Evolutionary conservation across 2,888 invertebrate species (phyloP).

Genomic region (Poecilobothrus nobilitatus): DNA sequence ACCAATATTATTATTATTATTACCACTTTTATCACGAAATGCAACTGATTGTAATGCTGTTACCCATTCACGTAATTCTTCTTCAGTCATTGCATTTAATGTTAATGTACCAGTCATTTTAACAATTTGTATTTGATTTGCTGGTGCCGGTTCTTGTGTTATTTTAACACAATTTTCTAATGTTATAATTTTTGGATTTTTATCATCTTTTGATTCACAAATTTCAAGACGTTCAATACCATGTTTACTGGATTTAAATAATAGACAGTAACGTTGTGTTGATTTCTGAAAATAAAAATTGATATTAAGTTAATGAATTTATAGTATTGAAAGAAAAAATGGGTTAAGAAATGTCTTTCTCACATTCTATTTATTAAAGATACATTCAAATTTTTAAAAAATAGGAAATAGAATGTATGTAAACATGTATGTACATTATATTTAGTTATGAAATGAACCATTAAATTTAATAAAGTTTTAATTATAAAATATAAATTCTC

Average conservation of each 20-base stretch:
- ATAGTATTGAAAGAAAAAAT: neutral
- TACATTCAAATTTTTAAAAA: no score
- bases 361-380: no score
- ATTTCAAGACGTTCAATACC: slow-evolving; percentile 80
- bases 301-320: no score
- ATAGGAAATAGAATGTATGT: no score
- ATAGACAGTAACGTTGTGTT: slow-evolving; percentile 53
- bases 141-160: slow-evolving; percentile 53
- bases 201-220: slow-evolving; percentile 70
- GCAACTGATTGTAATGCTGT: slow-evolving; percentile 71
- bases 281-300: slow-evolving; percentile 59
- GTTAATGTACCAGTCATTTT: slow-evolving; percentile 64
- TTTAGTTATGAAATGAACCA: no score
- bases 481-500: no score
- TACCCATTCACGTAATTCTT: slow-evolving; percentile 69
- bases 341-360: no score
- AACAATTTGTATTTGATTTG: slow-evolving; percentile 57
- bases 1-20: slow-evolving; percentile 21
- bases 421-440: no score
- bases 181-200: slow-evolving; percentile 67
- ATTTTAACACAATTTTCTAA: slow-evolving; percentile 84
- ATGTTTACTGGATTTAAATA: slow-evolving; percentile 74
- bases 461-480: no score
- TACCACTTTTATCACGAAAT: slow-evolving; percentile 58
- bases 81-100: slow-evolving; percentile 52